These are phyloP conservation scores for Copidosoma aretas DNA, from an alignment of 2,888 invertebrate genomes.

Conservation along the genomic window DNA sequence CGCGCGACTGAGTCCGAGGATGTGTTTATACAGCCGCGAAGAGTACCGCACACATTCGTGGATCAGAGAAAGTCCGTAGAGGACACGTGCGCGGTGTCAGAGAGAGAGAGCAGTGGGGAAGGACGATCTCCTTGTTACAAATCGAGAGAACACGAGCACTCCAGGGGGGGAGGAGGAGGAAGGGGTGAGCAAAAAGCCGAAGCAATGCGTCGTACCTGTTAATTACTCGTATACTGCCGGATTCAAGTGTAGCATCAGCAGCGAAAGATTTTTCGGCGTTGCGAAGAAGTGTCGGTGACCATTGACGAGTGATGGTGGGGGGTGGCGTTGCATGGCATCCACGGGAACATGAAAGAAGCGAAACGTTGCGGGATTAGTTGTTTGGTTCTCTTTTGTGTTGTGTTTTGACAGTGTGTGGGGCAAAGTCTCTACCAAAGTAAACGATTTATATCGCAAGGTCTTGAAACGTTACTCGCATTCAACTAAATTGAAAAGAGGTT, in stretches of 20 bases:
- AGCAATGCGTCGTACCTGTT: constrained; percentile 37
- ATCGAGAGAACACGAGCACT: constrained; percentile 16
- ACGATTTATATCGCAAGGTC: too few species aligned
- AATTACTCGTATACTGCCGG: constrained; percentile 33
- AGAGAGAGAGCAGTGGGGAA: neutral
- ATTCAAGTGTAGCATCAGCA: neutral
- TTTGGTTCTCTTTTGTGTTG: neutral
- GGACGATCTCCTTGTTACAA: constrained; percentile 8
- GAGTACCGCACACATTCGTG: too few species aligned
- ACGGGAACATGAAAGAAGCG: neutral
- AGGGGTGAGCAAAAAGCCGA: constrained; percentile 17
- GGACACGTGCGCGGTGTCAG: neutral
- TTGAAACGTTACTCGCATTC: too few species aligned
- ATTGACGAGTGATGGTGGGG: too few species aligned
- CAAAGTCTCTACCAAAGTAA: too few species aligned
- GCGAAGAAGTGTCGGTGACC: too few species aligned
- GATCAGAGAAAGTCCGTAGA: too few species aligned
- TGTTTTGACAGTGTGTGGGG: neutral
- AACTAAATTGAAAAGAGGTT: too few species aligned
- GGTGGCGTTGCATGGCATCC: too few species aligned
- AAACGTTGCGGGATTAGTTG: neutral
- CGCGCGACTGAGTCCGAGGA: neutral
- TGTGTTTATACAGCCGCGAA: neutral
- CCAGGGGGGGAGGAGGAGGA: neutral
- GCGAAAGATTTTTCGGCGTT: too few species aligned